Percentiles rank a stretch among this genome's conserved stretches.
These are phyloP conservation scores for Andricus grossulariae DNA, from an alignment of 1,140 invertebrate genomes.

Conservation along the genomic window DNA sequence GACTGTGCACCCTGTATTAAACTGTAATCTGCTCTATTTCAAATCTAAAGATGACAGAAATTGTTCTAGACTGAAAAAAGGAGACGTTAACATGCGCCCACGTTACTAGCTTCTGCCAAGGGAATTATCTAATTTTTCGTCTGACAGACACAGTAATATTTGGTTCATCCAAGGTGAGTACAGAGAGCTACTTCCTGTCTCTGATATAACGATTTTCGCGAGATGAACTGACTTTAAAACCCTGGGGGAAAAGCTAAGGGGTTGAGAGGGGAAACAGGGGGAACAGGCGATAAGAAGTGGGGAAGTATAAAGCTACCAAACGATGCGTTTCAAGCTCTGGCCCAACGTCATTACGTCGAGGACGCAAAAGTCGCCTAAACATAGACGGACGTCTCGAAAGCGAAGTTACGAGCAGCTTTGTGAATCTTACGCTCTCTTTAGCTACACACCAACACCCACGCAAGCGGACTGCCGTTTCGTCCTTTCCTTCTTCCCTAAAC, in stretches of 20 bases:
- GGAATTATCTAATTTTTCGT: slow-evolving; percentile 1
- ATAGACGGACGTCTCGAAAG: slow-evolving; percentile 24
- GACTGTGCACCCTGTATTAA: too few species aligned
- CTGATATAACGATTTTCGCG: background rate
- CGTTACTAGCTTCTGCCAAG: background rate
- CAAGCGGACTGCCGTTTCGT: background rate
- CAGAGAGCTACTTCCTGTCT: background rate
- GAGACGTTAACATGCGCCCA: background rate
- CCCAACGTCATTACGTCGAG: slow-evolving; percentile 19
- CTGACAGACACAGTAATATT: background rate
- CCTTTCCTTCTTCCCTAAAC: background rate
- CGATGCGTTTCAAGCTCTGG: slow-evolving; percentile 15
- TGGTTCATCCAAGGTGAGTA: background rate
- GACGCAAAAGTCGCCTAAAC: slow-evolving; percentile 25
- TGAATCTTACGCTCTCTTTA: slow-evolving; percentile 15
- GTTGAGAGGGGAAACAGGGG: background rate
- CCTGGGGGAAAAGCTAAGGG: background rate
- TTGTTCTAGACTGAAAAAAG: background rate
- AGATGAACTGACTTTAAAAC: background rate
- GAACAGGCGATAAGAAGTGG: background rate
- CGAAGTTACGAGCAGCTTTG: slow-evolving; percentile 18
- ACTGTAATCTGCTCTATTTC: too few species aligned
- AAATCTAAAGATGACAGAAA: background rate
- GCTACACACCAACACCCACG: slow-evolving; percentile 9
- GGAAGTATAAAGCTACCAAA: slow-evolving; percentile 7